phyloP scores from a whole-genome alignment of 2,888 invertebrate genomes.

The Panopea generosa region DNA sequence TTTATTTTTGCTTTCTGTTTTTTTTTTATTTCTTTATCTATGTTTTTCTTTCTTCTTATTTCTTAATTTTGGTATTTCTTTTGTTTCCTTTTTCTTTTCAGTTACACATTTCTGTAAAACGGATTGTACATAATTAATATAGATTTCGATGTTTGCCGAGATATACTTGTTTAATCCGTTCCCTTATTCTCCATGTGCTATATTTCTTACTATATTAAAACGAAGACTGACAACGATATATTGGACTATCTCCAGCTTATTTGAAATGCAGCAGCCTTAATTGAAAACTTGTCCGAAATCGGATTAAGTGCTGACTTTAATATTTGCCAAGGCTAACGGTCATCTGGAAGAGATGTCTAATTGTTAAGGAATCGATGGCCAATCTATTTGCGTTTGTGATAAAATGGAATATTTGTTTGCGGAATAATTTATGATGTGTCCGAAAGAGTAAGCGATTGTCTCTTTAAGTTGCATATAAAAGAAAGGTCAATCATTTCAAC shows the following conservation, averaged over 20 bases:
- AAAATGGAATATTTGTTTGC: slow-evolving; percentile 5
- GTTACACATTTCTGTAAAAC: too few relatives aligned
- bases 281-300: slow-evolving; percentile 48
- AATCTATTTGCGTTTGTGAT: slow-evolving; percentile 36
- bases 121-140: too few relatives aligned
- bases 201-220: too few relatives aligned
- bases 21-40: too few relatives aligned
- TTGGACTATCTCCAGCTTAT: slow-evolving; percentile 5
- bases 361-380: slow-evolving; percentile 36
- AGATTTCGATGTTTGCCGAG: too few relatives aligned
- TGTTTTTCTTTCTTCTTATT: too few relatives aligned
- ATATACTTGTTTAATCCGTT: too few relatives aligned
- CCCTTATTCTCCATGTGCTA: too few relatives aligned
- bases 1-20: too few relatives aligned
- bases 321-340: slow-evolving; percentile 46
- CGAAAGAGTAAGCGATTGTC: slow-evolving; percentile 36
- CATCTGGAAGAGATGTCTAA: slow-evolving; percentile 44
- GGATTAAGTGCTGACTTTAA: slow-evolving; percentile 34
- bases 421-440: slow-evolving; percentile 53
- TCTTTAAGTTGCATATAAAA: slow-evolving; percentile 18
- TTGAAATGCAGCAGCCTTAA: slow-evolving; percentile 38
- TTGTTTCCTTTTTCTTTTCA: too few relatives aligned
- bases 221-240: slow-evolving; percentile 31
- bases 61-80: too few relatives aligned
- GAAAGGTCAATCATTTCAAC: slow-evolving; percentile 38